phyloP scores from a whole-genome alignment of 2,888 invertebrate species.

The Stictocephala bisonia region DNA sequence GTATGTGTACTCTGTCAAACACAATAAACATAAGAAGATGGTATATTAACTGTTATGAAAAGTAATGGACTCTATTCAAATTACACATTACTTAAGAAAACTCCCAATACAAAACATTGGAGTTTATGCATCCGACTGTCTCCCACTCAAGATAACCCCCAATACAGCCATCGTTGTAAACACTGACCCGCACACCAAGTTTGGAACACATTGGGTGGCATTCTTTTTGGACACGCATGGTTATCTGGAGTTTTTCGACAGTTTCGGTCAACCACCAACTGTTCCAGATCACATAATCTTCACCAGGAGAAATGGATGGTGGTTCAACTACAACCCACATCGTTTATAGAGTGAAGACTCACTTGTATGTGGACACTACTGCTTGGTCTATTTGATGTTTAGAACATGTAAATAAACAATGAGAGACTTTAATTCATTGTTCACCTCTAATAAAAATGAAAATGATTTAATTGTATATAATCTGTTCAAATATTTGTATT shows the following conservation, averaged over 20 bases:
- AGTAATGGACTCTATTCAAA: background rate
- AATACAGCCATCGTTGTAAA: background rate
- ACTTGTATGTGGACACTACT: background rate
- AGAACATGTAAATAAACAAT: background rate
- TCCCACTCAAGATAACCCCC: background rate
- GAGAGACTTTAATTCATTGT: background rate
- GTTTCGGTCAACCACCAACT: background rate
- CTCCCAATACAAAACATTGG: background rate
- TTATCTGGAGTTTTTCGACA: background rate
- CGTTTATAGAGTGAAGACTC: background rate
- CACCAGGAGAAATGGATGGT: background rate
- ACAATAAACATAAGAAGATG: background rate
- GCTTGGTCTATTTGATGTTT: background rate
- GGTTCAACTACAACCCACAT: background rate
- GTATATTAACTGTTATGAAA: too few relatives aligned
- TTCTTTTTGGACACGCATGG: background rate
- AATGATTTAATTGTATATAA: background rate
- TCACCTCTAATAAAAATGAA: background rate
- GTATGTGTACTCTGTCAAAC: background rate
- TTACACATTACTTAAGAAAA: background rate
- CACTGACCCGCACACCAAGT: background rate
- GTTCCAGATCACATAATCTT: background rate
- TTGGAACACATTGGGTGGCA: constrained; percentile 4
- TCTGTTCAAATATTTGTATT: background rate
- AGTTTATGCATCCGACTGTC: background rate